Evolutionary conservation across 1,140 invertebrate genomes (phyloP), one percentile per base, ranked within the genome.

Genomic region (Harlomillsia oculata): DNA sequence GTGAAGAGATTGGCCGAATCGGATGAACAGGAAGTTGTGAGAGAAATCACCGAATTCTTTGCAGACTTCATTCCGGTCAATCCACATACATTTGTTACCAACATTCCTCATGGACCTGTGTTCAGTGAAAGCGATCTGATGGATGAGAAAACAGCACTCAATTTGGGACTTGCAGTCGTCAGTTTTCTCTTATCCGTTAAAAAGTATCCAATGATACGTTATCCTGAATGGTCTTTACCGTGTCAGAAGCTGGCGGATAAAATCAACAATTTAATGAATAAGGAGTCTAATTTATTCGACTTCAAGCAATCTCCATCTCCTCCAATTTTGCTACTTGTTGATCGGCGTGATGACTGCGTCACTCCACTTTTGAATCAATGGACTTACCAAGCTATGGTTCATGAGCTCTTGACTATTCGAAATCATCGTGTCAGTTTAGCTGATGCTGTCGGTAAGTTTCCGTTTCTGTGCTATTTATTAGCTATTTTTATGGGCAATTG

Each of bases 311-410:
- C 82, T 63, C 77, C 82, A 25, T 81, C 79, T 70, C 75, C 79
- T 4, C 84, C 91, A 1, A 70, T 93, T 56, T 69, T 98, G 49
- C 69, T 98, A 2, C 86, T 98, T 61, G 68, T 98, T 13, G 94
- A 97, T 70, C 77, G 94, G 64, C 76, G 87, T 67, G 87, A 90
- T 71, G 97, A 99, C 78, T 85, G 92, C 0, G 83, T 99, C 0
- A 97, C 97, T 2, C 96, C 96, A 0, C 72, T 99, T 41, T 72
- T 99, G n/a, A 97, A 91, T 75, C 95, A 93, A 79, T 99, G 97
- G 97, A 99, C 95, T 0, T 99, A 99, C 74, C 95, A 99, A 74
- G 95, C 95, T 8, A 99, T 99, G 96, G 92, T 99, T 2, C 96
- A 99, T 73, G 95, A 99, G 75, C 72, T 99, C 40, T 72, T 99